Percentiles rank a stretch among this genome's conserved stretches.
These are phyloP conservation scores for Platycheirus rosarum DNA, from an alignment of 2,888 invertebrate genomes.

Conservation along the genomic window DNA sequence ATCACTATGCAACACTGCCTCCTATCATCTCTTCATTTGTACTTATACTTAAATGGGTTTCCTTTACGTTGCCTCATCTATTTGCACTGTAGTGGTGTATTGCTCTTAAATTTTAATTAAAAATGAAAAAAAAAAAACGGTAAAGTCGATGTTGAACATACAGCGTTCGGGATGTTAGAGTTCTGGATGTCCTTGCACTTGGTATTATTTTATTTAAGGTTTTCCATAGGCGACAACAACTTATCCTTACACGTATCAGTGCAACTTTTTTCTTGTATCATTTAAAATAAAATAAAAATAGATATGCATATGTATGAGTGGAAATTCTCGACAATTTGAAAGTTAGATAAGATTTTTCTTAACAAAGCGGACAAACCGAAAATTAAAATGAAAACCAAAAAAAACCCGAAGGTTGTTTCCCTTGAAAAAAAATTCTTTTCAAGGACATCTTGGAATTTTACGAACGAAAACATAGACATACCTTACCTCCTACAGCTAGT, in stretches of 20 bases:
- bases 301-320: background rate
- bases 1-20: conserved; percentile 15
- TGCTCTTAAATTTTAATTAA: conserved; percentile 68
- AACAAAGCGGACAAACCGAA: conserved; percentile 14
- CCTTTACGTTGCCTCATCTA: conserved; percentile 50
- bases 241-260: conserved; percentile 34
- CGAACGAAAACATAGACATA: conserved; percentile 33
- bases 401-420: conserved; percentile 1
- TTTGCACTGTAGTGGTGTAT: conserved; percentile 33
- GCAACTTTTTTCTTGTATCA: conserved; percentile 6
- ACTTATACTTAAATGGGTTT: conserved; percentile 44
- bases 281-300: conserved; percentile 28
- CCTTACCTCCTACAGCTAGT: conserved; percentile 9
- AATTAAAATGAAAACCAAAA: conserved; percentile 27
- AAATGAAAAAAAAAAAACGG: conserved; percentile 49
- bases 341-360: conserved; percentile 5
- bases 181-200: conserved; percentile 52
- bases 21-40: background rate
- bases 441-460: conserved; percentile 60
- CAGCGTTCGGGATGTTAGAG: conserved; percentile 1
- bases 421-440: conserved; percentile 33
- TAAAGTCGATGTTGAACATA: conserved; percentile 55
- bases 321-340: conserved; percentile 21
- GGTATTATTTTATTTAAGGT: conserved; percentile 31
- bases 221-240: conserved; percentile 1